phyloP scores from a whole-genome alignment of 2,888 invertebrate genomes.

The Netelia inedita region DNA sequence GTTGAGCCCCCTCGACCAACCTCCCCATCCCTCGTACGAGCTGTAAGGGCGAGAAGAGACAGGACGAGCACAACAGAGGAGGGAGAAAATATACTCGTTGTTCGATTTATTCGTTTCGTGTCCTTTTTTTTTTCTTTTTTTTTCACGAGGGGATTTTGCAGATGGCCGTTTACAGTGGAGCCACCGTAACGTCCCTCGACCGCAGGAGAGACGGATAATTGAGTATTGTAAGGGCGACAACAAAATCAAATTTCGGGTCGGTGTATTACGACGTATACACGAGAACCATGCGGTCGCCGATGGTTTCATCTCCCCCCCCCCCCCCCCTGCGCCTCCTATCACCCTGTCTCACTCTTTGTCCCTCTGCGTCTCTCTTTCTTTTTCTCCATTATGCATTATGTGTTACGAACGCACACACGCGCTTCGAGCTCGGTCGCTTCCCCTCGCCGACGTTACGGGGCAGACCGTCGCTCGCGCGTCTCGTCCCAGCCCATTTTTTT shows the following conservation, averaged over 20 bases:
- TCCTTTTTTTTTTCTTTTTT: constrained; percentile 32
- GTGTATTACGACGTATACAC: constrained; percentile 69
- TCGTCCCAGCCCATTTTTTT: constrained; percentile 11
- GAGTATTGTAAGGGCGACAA: constrained; percentile 84
- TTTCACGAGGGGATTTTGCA: constrained; percentile 51
- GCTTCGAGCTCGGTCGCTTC: neutral
- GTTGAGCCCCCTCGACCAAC: constrained; percentile 55
- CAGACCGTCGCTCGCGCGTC: neutral
- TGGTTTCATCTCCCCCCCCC: constrained; percentile 19
- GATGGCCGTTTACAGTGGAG: constrained; percentile 61
- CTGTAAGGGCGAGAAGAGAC: neutral
- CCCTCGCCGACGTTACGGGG: too few species aligned
- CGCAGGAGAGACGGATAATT: constrained; percentile 78
- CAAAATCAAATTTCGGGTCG: constrained; percentile 81
- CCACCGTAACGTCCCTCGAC: constrained; percentile 74
- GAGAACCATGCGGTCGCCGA: constrained; percentile 30
- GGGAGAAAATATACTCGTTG: constrained; percentile 26
- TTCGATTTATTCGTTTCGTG: constrained; percentile 27
- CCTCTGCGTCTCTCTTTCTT: constrained; percentile 9
- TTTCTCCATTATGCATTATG: constrained; percentile 4
- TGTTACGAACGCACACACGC: neutral
- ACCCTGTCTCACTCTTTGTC: neutral
- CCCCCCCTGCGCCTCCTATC: constrained; percentile 15
- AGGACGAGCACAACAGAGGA: constrained; percentile 27
- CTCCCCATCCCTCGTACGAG: neutral